These are phyloP conservation scores for Paedocypris micromegethes DNA, from an alignment of 2,797 vertebrate genomes.

Conservation along the genomic window DNA sequence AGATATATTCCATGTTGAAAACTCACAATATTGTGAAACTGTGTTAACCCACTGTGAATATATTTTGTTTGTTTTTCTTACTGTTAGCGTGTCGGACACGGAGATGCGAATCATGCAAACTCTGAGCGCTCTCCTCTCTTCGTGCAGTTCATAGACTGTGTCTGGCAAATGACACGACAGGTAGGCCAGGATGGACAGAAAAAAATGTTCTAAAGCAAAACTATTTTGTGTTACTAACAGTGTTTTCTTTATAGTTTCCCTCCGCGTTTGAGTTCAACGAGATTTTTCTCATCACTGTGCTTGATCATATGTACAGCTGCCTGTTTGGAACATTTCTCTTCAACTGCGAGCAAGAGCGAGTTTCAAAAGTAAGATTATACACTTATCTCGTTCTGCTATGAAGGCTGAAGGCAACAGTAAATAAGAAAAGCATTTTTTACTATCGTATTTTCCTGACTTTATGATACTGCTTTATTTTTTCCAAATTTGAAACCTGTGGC, in stretches of 20 bases:
- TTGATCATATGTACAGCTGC: conserved; percentile 94
- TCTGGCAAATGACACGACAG: conserved; percentile 96
- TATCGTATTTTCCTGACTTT: no score
- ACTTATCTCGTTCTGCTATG: background rate
- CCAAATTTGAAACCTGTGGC: no score
- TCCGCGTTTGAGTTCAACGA: conserved; percentile 96
- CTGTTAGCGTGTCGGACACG: conserved; percentile 82
- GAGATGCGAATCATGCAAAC: conserved; percentile 84
- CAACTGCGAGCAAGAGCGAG: conserved; percentile 85
- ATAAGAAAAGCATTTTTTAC: no score
- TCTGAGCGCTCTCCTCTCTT: conserved; percentile 93
- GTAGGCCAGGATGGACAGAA: conserved; percentile 52
- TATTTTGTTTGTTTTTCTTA: background rate
- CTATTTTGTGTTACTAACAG: no score
- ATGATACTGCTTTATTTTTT: no score
- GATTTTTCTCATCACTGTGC: conserved; percentile 85
- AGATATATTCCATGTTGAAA: no score
- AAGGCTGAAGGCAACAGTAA: no score
- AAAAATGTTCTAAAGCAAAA: background rate
- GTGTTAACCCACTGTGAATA: background rate
- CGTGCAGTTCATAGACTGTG: conserved; percentile 94
- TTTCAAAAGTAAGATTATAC: conserved; percentile 68
- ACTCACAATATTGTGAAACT: no score
- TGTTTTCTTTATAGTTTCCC: conserved; percentile 76
- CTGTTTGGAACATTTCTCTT: conserved; percentile 92